phyloP scores from a whole-genome alignment of 2,797 vertebrate genomes.

The Pelodytes ibericus region DNA sequence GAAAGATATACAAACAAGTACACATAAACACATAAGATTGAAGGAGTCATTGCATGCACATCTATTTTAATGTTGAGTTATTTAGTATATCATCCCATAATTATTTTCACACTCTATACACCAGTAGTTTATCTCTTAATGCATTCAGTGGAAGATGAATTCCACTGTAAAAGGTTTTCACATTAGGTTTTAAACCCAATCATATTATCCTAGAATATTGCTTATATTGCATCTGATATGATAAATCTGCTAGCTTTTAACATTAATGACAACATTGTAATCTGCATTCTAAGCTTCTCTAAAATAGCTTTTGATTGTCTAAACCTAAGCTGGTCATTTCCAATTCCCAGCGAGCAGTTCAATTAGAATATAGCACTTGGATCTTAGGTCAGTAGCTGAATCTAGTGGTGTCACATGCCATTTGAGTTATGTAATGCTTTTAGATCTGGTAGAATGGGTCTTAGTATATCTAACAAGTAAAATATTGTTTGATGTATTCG shows the following conservation, averaged over 20 bases:
- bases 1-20: no score
- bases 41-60: no score
- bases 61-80: no score
- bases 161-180: background rate
- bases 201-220: background rate
- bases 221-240: background rate
- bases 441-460: background rate
- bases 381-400: background rate
- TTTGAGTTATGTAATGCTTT: slow-evolving; percentile 17
- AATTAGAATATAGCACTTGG: background rate
- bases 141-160: no score
- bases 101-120: no score
- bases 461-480: slow-evolving; percentile 24
- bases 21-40: no score
- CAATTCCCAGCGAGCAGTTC: background rate
- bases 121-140: no score
- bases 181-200: background rate
- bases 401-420: background rate
- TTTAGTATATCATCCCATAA: no score
- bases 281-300: background rate
- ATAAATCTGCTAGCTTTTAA: background rate
- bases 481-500: slow-evolving; percentile 32
- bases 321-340: background rate
- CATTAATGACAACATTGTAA: background rate
- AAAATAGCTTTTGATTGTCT: background rate